Conservation (phyloP, 2,113 vertebrate genomes). For the Aegithalos caudatus region DNA sequence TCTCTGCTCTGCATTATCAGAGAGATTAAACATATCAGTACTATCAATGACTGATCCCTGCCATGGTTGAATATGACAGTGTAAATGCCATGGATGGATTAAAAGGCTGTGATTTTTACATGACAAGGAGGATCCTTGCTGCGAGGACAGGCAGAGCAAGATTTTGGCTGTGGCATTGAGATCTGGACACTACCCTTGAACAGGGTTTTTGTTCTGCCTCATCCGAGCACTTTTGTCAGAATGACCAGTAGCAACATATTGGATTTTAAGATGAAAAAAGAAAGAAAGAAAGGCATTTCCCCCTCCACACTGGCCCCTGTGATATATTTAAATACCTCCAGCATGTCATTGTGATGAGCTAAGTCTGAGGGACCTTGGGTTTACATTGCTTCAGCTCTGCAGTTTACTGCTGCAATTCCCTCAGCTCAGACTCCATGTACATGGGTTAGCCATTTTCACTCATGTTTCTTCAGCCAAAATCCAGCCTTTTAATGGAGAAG, state of each 20-base stretch:
- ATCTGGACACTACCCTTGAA: background rate
- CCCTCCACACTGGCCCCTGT: background rate
- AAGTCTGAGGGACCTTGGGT: background rate
- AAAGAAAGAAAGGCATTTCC: background rate
- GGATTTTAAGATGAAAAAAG: background rate
- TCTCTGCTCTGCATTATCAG: background rate
- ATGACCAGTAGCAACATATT: background rate
- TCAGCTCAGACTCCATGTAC: background rate
- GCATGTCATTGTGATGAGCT: background rate
- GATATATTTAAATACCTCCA: background rate
- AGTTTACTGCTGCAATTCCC: background rate
- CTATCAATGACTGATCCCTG: background rate
- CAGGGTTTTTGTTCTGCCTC: accelerated
- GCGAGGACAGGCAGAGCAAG: background rate
- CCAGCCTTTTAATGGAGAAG: background rate
- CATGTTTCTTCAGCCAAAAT: background rate
- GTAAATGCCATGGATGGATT: background rate
- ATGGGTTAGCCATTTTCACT: slow-evolving; percentile 34
- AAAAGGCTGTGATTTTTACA: background rate
- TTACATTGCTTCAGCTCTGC: background rate
- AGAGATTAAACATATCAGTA: background rate
- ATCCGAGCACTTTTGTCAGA: background rate
- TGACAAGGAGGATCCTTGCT: accelerated
- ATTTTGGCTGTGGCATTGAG: background rate
- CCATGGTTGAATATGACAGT: accelerated